These are phyloP conservation scores for Liparis tanakae DNA, from an alignment of 2,797 vertebrate genomes.

Conservation along the genomic window DNA sequence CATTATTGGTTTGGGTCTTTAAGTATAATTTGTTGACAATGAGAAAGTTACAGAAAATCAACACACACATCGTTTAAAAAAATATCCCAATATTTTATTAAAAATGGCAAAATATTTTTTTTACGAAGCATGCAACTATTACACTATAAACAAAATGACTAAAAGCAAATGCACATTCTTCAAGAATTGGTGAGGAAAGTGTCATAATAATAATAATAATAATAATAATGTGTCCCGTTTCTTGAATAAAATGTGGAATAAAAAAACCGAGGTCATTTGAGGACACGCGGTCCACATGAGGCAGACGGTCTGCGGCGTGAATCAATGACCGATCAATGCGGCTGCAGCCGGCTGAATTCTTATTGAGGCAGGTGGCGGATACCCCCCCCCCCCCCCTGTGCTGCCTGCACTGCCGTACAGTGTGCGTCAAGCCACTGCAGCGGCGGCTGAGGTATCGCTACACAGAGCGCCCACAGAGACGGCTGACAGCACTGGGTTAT, in stretches of 20 bases:
- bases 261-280: conserved; percentile 19
- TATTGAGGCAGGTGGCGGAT: conserved; percentile 41
- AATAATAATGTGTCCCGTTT: neutral
- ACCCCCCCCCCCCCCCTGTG: conserved; percentile 28
- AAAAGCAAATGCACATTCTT: conserved; percentile 35
- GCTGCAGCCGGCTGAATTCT: conserved; percentile 35
- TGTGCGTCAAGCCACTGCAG: conserved; percentile 35
- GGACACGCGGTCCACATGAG: conserved; percentile 29
- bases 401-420: conserved; percentile 37
- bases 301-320: conserved; percentile 34
- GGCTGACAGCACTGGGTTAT: conserved; percentile 50
- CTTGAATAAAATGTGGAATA: neutral
- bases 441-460: conserved; percentile 54
- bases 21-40: neutral
- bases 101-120: conserved; percentile 51
- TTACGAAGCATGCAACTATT: conserved; percentile 37
- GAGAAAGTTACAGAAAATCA: neutral
- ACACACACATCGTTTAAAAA: neutral
- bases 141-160: conserved; percentile 30
- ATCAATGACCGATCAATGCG: conserved; percentile 48
- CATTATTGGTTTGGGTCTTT: neutral
- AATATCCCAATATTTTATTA: neutral
- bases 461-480: conserved; percentile 41
- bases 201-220: too few species aligned
- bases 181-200: neutral